Conservation (phyloP, 2,888 invertebrate genomes). For the Panopea generosa region DNA sequence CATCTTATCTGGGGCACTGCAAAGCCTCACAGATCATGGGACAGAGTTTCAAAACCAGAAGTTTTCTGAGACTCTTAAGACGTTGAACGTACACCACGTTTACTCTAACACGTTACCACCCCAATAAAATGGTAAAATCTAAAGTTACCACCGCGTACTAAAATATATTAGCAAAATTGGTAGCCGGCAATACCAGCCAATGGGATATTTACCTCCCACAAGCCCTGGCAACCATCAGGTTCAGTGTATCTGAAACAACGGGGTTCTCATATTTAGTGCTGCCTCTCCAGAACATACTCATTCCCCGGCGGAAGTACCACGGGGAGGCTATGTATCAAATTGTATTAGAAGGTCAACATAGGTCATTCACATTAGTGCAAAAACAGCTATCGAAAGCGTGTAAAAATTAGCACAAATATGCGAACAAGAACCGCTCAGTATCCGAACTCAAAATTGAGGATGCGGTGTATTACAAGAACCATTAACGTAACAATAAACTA, state of each 20-base stretch:
- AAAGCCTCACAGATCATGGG: no score
- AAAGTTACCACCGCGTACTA: slow-evolving; percentile 16
- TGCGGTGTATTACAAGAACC: slow-evolving; percentile 30
- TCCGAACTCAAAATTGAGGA: slow-evolving; percentile 40
- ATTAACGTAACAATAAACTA: slow-evolving; percentile 29
- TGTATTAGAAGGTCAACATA: slow-evolving; percentile 45
- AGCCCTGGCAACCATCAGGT: slow-evolving; percentile 40
- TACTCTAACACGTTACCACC: slow-evolving; percentile 11
- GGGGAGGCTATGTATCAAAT: slow-evolving; percentile 42
- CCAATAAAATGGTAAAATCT: slow-evolving; percentile 17
- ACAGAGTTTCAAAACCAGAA: slow-evolving; percentile 22
- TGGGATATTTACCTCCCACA: slow-evolving; percentile 47
- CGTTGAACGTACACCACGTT: slow-evolving; percentile 42
- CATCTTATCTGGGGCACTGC: no score
- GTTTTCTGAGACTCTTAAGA: slow-evolving; percentile 28
- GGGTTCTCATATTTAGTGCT: slow-evolving; percentile 33
- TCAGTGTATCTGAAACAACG: slow-evolving; percentile 34
- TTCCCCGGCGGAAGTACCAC: slow-evolving; percentile 28
- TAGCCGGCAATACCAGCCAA: slow-evolving; percentile 18
- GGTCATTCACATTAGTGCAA: slow-evolving; percentile 30
- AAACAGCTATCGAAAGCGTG: slow-evolving; percentile 26
- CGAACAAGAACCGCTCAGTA: slow-evolving; percentile 27
- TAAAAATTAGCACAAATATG: slow-evolving; percentile 25
- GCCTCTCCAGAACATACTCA: slow-evolving; percentile 39
- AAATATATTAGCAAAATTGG: slow-evolving; percentile 20